Conservation (phyloP, 2,888 invertebrate species). For the Aphodius granarius region DNA sequence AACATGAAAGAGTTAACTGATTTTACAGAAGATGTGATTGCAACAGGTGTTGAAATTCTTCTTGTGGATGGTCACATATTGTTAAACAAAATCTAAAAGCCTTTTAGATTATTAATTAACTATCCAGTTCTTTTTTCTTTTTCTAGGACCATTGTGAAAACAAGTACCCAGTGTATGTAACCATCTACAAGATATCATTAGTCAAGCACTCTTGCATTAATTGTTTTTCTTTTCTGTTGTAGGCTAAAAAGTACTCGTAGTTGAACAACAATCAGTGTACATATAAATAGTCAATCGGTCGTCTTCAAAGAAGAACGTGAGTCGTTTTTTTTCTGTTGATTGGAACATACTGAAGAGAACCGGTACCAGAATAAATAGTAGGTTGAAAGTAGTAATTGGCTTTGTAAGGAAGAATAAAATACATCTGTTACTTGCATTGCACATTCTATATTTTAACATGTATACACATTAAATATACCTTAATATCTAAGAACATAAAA, state of each 20-base stretch:
- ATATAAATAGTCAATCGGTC: background rate
- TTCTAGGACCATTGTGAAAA: too few species aligned
- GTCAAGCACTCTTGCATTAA: too few species aligned
- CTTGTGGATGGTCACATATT: too few species aligned
- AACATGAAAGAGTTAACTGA: too few species aligned
- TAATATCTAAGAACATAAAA: constrained; percentile 41
- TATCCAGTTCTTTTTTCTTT: too few species aligned
- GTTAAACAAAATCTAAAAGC: too few species aligned
- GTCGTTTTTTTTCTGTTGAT: background rate
- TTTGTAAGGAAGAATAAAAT: background rate
- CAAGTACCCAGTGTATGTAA: too few species aligned
- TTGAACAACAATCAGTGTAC: background rate
- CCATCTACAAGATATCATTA: background rate
- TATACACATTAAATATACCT: constrained; percentile 32
- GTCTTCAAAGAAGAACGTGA: background rate
- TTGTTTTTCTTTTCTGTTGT: background rate
- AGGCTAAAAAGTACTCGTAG: background rate
- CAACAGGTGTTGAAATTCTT: too few species aligned
- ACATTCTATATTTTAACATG: constrained; percentile 33
- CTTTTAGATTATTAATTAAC: too few species aligned
- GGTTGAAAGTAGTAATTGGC: background rate
- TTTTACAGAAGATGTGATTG: too few species aligned
- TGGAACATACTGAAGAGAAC: background rate
- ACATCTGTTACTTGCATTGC: constrained; percentile 29
- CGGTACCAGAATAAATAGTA: background rate